Conservation (phyloP, 2,797 vertebrate species). For the Acanthurus leucopareius region DNA sequence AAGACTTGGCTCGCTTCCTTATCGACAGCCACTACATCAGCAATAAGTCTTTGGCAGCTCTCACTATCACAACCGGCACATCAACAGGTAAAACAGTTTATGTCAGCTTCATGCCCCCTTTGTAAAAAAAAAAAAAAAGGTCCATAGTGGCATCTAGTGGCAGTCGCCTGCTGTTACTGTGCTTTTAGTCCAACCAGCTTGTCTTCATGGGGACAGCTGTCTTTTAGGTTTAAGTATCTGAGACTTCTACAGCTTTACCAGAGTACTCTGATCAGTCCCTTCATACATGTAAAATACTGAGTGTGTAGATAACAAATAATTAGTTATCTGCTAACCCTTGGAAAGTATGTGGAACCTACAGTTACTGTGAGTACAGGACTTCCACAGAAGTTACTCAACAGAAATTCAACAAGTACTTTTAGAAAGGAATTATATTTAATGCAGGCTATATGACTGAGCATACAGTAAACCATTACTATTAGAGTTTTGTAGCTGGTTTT, state of each 20-base stretch:
- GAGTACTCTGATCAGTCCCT: not conserved
- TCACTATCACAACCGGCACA: conserved; percentile 94
- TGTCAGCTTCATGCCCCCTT: not conserved
- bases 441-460: not conserved
- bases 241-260: not conserved
- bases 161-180: conserved; percentile 18
- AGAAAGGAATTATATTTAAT: not conserved
- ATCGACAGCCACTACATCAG: conserved; percentile 98
- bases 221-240: not conserved
- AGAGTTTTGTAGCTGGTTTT: not conserved
- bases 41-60: conserved; percentile 97
- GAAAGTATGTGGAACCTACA: not conserved
- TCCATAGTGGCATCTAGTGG: conserved; percentile 75
- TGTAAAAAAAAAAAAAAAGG: not conserved
- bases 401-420: not conserved
- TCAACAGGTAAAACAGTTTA: conserved; percentile 88
- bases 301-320: not conserved
- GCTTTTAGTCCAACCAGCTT: not conserved
- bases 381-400: not conserved
- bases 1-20: conserved; percentile 97
- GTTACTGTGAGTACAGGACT: not conserved
- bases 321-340: too few relatives aligned
- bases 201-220: not conserved
- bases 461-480: not conserved
- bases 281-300: not conserved